Percentiles rank a stretch among this genome's conserved stretches.
Conservation (phyloP, 2,797 vertebrate genomes). For the Lindbergichthys nudifrons region DNA sequence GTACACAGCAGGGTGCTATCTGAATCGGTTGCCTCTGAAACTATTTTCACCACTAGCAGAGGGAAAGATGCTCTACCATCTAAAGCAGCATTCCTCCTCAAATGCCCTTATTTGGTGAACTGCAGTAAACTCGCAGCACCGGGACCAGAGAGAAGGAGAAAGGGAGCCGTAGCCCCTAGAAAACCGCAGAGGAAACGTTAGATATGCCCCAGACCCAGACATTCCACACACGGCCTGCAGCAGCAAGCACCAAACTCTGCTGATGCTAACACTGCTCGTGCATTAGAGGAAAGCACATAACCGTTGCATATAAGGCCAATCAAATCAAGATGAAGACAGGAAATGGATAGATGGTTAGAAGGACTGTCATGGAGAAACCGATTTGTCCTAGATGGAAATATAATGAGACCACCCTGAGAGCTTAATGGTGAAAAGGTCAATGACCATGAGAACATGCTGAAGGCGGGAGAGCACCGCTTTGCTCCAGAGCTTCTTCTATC, state of each 20-base stretch:
- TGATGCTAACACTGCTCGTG: conserved; percentile 26
- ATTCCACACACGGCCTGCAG: conserved; percentile 73
- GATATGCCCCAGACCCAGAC: conserved; percentile 82
- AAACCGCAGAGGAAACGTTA: conserved; percentile 82
- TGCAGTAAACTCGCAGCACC: conserved; percentile 66
- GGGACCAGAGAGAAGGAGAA: conserved; percentile 71
- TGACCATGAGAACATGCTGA: conserved; percentile 51
- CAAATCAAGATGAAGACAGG: conserved; percentile 8
- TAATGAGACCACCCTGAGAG: conserved; percentile 56
- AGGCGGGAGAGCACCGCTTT: not conserved
- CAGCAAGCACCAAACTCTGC: conserved; percentile 63
- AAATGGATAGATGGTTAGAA: conserved; percentile 1
- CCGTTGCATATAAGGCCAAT: not conserved
- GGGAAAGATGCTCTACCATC: conserved; percentile 79
- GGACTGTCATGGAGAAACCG: conserved; percentile 1
- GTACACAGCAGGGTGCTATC: conserved; percentile 57
- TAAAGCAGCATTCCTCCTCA: conserved; percentile 79
- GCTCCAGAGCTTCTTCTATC: conserved; percentile 23
- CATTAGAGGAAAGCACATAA: conserved; percentile 4
- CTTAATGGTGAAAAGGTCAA: conserved; percentile 44
- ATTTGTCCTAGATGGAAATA: conserved; percentile 19
- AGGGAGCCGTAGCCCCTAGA: conserved; percentile 70
- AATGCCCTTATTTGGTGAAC: conserved; percentile 90
- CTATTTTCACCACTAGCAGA: conserved; percentile 73
- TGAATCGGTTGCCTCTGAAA: conserved; percentile 58